phyloP scores from a whole-genome alignment of 1,140 invertebrate species.

The Matsumurasca onukii region DNA sequence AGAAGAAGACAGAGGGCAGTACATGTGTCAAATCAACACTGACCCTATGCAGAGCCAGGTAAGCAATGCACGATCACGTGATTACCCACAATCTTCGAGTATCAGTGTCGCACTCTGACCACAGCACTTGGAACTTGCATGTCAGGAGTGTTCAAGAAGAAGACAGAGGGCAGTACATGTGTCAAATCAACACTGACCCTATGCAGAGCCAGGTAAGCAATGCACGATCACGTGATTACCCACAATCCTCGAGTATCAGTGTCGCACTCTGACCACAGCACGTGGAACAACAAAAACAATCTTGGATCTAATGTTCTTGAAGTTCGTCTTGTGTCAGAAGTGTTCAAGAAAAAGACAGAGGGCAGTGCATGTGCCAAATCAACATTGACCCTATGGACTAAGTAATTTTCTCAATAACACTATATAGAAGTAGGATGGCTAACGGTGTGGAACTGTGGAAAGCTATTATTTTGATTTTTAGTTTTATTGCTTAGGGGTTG shows the following conservation, averaged over 20 bases:
- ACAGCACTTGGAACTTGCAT: conserved; percentile 84
- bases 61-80: conserved; percentile 89
- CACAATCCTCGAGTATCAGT: conserved; percentile 83
- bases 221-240: conserved; percentile 89
- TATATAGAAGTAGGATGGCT: too few relatives aligned
- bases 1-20: too few relatives aligned
- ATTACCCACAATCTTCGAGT: conserved; percentile 91
- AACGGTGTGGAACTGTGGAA: too few relatives aligned
- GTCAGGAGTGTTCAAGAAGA: conserved; percentile 78
- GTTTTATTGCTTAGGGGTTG: too few relatives aligned
- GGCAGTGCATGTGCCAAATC: conserved; percentile 91
- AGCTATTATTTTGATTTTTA: too few relatives aligned
- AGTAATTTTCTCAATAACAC: too few relatives aligned
- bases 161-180: conserved; percentile 88
- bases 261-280: conserved; percentile 83
- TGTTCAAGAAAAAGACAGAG: conserved; percentile 79
- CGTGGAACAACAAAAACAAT: too few relatives aligned
- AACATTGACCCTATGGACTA: conserved; percentile 94
- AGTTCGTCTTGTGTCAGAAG: conserved; percentile 78
- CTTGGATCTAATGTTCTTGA: too few relatives aligned
- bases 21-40: too few relatives aligned
- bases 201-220: conserved; percentile 91
- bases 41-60: conserved; percentile 87
- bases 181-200: conserved; percentile 91
- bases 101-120: conserved; percentile 82